phyloP scores from a whole-genome alignment of 2,797 vertebrate species.

The Malacoctenus gilli region DNA sequence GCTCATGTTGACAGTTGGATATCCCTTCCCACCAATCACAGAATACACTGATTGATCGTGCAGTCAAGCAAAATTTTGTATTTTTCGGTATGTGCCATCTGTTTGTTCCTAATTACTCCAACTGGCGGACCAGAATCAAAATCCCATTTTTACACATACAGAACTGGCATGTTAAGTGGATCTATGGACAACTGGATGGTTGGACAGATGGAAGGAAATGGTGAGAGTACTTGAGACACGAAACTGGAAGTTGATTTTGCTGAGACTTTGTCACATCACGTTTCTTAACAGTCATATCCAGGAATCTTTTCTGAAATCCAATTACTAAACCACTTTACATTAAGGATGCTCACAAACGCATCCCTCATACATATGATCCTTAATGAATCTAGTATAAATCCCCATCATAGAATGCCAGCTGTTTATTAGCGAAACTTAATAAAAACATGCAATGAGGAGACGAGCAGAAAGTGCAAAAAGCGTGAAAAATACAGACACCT shows the following conservation, averaged over 20 bases:
- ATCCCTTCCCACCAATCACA: conserved; percentile 17
- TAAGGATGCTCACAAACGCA: conserved; percentile 36
- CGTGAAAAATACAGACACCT: not conserved
- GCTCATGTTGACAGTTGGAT: conserved; percentile 27
- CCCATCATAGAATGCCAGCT: conserved; percentile 24
- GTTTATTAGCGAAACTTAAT: conserved; percentile 34
- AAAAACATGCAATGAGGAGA: conserved; percentile 13
- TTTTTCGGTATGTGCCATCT: conserved; percentile 51
- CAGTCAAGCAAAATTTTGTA: conserved; percentile 46
- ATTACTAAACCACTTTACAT: conserved; percentile 42
- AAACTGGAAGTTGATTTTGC: conserved; percentile 13
- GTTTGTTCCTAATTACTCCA: conserved; percentile 57
- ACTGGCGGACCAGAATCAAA: conserved; percentile 36
- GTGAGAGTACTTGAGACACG: not conserved
- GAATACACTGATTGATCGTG: conserved; percentile 30
- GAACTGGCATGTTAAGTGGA: not conserved
- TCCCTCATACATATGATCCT: conserved; percentile 14
- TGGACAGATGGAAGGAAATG: not conserved
- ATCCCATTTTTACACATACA: conserved; percentile 5
- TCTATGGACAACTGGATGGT: conserved; percentile 8
- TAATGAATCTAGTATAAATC: conserved; percentile 35
- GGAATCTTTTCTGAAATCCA: conserved; percentile 38
- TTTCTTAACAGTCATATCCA: conserved; percentile 34
- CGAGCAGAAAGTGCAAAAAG: not conserved
- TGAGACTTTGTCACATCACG: conserved; percentile 20